Evolutionary conservation across 2,113 vertebrate species (phyloP).

Genomic region (Cisticola juncidis): DNA sequence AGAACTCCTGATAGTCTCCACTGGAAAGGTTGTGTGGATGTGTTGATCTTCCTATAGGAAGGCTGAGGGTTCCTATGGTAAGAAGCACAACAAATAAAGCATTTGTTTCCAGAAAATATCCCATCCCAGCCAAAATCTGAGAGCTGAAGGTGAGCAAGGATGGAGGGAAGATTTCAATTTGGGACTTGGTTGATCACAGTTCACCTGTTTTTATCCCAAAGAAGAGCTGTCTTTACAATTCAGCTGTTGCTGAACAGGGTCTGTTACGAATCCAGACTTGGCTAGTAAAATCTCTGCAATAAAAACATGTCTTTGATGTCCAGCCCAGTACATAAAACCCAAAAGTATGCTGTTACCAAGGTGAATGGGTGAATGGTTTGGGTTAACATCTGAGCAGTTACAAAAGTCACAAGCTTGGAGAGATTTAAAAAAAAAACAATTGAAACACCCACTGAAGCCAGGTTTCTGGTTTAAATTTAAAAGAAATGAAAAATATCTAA

Average conservation of each 20-base stretch:
- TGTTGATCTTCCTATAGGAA: neutral
- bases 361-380: conserved; percentile 64
- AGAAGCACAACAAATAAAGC: neutral
- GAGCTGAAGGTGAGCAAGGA: neutral
- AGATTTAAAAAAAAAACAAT: conserved; percentile 17
- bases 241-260: neutral
- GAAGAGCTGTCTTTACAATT: neutral
- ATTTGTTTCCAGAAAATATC: neutral
- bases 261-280: conserved; percentile 55
- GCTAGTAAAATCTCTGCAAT: conserved; percentile 46
- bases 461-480: conserved; percentile 68
- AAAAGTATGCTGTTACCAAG: conserved; percentile 66
- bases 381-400: conserved; percentile 59
- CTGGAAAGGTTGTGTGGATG: neutral
- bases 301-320: conserved; percentile 72
- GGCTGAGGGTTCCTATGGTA: neutral
- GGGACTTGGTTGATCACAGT: neutral
- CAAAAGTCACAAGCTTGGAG: conserved; percentile 54
- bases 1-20: neutral
- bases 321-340: conserved; percentile 63
- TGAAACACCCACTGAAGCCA: conserved; percentile 44
- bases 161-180: neutral
- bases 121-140: neutral
- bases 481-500: conserved; percentile 47
- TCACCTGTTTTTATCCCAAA: conserved; percentile 51